Evolutionary conservation across 2,888 invertebrate genomes (phyloP), one percentile per base, ranked within the genome.

Genomic region (Agonopterix subpropinquella): DNA sequence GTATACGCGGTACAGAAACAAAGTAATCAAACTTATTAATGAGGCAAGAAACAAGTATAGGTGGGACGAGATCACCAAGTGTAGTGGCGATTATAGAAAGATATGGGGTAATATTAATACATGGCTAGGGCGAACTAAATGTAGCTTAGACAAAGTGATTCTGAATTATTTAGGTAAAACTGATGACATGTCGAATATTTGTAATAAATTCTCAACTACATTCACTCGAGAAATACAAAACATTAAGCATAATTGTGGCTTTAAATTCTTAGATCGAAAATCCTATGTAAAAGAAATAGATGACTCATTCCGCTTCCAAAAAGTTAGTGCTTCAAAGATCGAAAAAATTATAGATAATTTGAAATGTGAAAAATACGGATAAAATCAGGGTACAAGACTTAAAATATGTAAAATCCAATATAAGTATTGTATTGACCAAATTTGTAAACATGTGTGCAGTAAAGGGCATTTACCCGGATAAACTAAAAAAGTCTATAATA

Each of bases 221-320:
- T 49, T 49, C 11, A 49, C 49, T 5, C 3, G 36, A 11, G 49
- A 49, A 45, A 49, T 49, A 43, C 10, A 8, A 2, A 43, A 36
- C 10, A 45, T 45, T 36, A 49, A 41, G 5, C 48, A 48, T 36
- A 8, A 35, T 18, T 48, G 48, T 36, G 13, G 36, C n/a, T 9
- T 11, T 10, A 11, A 5, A 10, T 45, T 48, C 18, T 10, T 48
- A 41, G 42, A 48, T 3, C 0, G 48, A 9, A 1, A 5, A 1
- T 2, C 8, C 0, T 48, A 48, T 36, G 42, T 48, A 1, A 48
- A 36, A 4, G 35, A 45, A 5, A 13, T 41, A 35, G 2, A 13
- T 15, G 10, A 39, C 1, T 41, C 44, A 8, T 36, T 44, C 3
- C 13, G 44, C 11, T 47, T 41, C 39, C 8, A 35, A n/a, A 45